A percentile compares a stretch with the other conserved stretches of the same genome.
Evolutionary conservation across 2,113 vertebrate genomes (phyloP).

Genomic region (Dinomys branickii): DNA sequence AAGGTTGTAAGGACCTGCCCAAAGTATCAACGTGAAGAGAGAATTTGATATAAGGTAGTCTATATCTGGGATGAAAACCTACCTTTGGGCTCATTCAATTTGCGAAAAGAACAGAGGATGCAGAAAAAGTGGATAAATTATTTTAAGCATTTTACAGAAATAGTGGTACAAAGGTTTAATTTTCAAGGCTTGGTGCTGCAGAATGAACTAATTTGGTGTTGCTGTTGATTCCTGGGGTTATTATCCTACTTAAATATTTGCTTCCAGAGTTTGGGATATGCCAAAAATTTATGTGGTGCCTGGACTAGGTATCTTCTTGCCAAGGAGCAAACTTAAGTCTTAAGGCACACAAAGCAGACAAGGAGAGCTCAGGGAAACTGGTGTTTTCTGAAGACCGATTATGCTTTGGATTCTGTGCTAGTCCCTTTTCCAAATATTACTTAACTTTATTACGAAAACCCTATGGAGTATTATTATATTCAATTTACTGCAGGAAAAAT

Average conservation of each 20-base stretch:
- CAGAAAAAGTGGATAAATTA: background rate
- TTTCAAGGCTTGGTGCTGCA: constrained; percentile 33
- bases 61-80: background rate
- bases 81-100: constrained; percentile 1
- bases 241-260: constrained; percentile 50
- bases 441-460: constrained; percentile 19
- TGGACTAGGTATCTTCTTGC: background rate
- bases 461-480: background rate
- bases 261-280: background rate
- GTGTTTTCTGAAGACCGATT: background rate
- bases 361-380: background rate
- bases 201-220: background rate
- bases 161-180: background rate
- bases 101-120: constrained; percentile 24
- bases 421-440: background rate
- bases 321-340: constrained; percentile 16
- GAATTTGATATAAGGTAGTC: background rate
- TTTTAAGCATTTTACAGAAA: constrained; percentile 32
- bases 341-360: background rate
- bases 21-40: background rate
- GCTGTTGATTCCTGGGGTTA: background rate
- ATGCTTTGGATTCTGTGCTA: background rate
- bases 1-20: background rate
- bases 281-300: background rate
- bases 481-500: background rate